Percentiles rank a stretch among this genome's conserved stretches.
Conservation (phyloP, 2,113 vertebrate species). For the Corythornis cristatus region DNA sequence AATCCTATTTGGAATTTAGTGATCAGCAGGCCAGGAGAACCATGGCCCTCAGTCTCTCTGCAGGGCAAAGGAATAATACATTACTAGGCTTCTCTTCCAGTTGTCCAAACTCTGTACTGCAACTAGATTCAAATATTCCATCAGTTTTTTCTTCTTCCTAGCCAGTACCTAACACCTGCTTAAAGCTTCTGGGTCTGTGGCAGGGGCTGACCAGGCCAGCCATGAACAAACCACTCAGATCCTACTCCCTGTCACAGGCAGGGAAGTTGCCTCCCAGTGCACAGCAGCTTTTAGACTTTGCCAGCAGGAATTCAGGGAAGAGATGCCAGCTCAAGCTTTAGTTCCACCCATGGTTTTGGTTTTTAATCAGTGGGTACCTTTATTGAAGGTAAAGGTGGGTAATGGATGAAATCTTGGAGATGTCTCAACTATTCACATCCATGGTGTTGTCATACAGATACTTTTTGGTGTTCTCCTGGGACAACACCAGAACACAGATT, state of each 20-base stretch:
- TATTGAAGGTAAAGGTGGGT: neutral
- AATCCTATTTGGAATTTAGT: slow-evolving; percentile 56
- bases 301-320: neutral
- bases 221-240: neutral
- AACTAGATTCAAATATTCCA: neutral
- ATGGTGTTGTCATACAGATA: neutral
- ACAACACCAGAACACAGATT: neutral
- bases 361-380: neutral
- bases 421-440: neutral
- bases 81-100: neutral
- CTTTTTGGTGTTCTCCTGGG: neutral
- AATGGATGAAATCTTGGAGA: neutral
- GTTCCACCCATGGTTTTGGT: neutral
- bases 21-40: neutral
- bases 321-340: neutral
- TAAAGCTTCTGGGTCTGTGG: neutral
- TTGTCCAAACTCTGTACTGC: neutral
- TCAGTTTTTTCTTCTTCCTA: neutral
- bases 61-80: neutral
- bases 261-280: neutral
- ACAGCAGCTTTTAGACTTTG: neutral
- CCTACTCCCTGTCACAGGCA: neutral
- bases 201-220: neutral
- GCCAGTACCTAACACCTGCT: neutral
- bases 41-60: neutral